phyloP scores from a whole-genome alignment of 2,797 vertebrate species.

The Hafferia zeledoni region DNA sequence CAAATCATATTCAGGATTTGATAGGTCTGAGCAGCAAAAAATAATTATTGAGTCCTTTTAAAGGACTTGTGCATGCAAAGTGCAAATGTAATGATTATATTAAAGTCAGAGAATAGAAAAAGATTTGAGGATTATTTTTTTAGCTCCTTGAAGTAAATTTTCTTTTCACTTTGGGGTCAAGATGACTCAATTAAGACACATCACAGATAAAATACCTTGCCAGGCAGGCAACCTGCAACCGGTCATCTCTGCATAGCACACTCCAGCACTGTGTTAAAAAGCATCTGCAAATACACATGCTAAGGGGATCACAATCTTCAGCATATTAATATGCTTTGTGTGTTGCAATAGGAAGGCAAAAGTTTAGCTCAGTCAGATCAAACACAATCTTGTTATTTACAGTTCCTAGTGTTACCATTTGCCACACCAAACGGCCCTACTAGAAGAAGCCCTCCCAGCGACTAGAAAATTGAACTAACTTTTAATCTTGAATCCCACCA shows the following conservation, averaged over 20 bases:
- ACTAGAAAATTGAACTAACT: constrained; percentile 57
- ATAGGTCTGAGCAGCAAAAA: constrained; percentile 16
- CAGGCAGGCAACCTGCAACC: neutral
- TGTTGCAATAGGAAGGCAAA: constrained; percentile 24
- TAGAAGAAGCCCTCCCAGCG: constrained; percentile 27
- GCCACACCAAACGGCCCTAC: neutral
- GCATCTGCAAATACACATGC: neutral
- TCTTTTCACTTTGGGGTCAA: neutral
- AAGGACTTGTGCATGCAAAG: neutral
- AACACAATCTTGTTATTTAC: constrained; percentile 28
- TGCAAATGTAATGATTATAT: neutral
- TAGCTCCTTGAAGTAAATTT: constrained; percentile 26
- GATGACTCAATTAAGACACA: neutral
- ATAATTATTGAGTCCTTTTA: neutral
- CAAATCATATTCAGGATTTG: constrained; percentile 29
- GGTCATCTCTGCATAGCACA: neutral
- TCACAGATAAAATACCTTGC: neutral
- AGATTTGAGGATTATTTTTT: neutral
- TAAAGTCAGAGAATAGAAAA: constrained; percentile 7
- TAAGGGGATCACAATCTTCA: neutral
- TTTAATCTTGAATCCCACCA: constrained; percentile 42
- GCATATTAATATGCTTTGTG: neutral
- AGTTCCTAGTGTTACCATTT: neutral
- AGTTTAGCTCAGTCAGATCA: constrained; percentile 51
- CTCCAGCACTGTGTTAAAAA: neutral